phyloP scores from a whole-genome alignment of 2,797 vertebrate species.

The Toxotes lorentzi region DNA sequence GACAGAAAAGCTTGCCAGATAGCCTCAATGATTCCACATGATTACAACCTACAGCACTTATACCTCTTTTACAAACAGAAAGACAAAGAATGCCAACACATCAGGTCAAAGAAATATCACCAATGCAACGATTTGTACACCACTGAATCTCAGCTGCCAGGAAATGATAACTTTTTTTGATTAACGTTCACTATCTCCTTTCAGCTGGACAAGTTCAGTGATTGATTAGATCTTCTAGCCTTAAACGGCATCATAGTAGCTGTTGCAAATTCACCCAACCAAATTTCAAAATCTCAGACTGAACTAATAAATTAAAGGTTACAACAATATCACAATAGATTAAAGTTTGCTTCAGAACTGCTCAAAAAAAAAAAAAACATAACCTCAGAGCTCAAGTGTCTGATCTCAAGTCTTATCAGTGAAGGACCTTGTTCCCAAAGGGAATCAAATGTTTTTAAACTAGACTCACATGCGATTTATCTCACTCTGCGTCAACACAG shows the following conservation, averaged over 20 bases:
- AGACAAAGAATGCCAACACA: conserved; percentile 9
- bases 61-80: conserved; percentile 31
- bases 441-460: neutral
- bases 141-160: neutral
- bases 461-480: conserved; percentile 87
- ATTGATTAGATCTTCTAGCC: conserved; percentile 28
- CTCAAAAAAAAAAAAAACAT: conserved; percentile 14
- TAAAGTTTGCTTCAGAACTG: neutral
- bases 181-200: conserved; percentile 2
- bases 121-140: neutral
- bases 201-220: conserved; percentile 6
- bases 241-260: conserved; percentile 5
- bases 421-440: neutral
- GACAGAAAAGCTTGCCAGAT: conserved; percentile 44
- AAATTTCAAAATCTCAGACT: neutral
- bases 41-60: conserved; percentile 39
- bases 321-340: conserved; percentile 2
- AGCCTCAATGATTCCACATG: conserved; percentile 40
- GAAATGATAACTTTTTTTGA: conserved; percentile 18
- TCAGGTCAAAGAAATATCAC: neutral
- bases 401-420: neutral
- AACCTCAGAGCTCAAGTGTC: neutral
- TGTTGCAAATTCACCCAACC: neutral
- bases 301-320: neutral
- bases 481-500: conserved; percentile 84